Base-by-base conservation (phyloP, 2,797 vertebrate species). In the Sebastes steindachneri region DNA sequence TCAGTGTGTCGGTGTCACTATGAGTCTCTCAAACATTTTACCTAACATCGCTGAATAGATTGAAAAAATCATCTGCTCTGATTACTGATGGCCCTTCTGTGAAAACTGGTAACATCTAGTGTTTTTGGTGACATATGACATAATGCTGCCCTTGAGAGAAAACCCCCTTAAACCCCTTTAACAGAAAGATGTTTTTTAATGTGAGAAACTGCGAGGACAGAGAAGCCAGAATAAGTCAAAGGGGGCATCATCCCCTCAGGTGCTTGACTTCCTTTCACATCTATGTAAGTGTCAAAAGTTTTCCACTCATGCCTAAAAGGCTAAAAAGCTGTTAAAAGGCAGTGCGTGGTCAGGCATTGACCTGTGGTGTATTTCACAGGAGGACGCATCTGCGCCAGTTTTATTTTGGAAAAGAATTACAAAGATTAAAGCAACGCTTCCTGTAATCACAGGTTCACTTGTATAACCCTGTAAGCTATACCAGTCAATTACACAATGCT, bases 241-340 rank as follows among this genome's bases (percentile, higher is more conserved):
- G 54, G 63, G 25, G 70, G 74, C 31, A 65, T 73, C 60, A 59
- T 78, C 66, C 73, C 91, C 88, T 82, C 65, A 85, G 88, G 88
- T 80, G 70, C 65, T 74, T 26, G n/a, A 75, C 79, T 80, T 91
- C 80, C 65, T 80, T 80, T 93, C 89, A 86, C 75, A 88, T 93
- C 72, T 79, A 58, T 88, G 84, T 80, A 89, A 92, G 88, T 89
- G 88, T 93, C 91, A 90, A 53, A 89, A 65, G 62, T 78, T 79
- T 79, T 74, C 67, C 66, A 74, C 77, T 78, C 41, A 19, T 79
- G 83, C 77, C 82, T 74, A 23, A 83, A 76, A 75, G 88, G 83
- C 68, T 82, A 57, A 73, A 86, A 86, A 81, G 86, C 80, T 89
- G 81, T 73, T 78, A 89, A 85, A 78, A 63, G 59, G 77, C 82